These are phyloP conservation scores for Lytechinus pictus DNA, from an alignment of 35 echinoderm and acorn worm species.

Conservation along the genomic window DNA sequence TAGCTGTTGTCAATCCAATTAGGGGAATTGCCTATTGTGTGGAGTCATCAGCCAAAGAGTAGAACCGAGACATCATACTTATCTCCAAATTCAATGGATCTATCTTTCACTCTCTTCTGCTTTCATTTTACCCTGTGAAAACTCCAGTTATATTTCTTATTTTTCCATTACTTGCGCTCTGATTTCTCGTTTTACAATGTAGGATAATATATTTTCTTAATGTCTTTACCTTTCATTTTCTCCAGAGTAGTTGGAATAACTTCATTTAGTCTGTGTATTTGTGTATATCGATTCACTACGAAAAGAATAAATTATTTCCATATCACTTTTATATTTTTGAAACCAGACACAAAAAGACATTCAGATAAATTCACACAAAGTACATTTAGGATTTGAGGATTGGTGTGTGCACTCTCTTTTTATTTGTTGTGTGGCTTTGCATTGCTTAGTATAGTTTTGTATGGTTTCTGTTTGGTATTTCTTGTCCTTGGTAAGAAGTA, in stretches of 20 bases:
- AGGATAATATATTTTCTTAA: background rate
- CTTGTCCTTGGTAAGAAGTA: background rate
- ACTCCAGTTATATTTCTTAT: background rate
- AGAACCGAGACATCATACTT: background rate
- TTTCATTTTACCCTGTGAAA: background rate
- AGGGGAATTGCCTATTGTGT: background rate
- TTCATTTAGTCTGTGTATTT: no score
- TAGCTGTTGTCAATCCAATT: slow-evolving; percentile 40
- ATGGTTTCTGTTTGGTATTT: background rate
- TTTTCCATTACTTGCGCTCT: background rate
- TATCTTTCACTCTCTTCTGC: background rate
- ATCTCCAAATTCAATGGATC: background rate
- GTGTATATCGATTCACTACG: no score
- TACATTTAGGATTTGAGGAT: no score
- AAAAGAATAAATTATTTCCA: no score
- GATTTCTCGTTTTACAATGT: background rate
- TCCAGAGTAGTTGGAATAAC: background rate
- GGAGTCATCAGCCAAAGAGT: background rate
- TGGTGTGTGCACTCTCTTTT: no score
- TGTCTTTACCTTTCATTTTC: background rate
- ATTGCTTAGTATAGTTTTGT: background rate
- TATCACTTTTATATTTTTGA: no score
- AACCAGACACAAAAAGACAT: no score
- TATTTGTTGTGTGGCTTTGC: no score
- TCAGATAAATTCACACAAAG: no score